Evolutionary conservation across 1,140 invertebrate genomes (phyloP).

Genomic region (Papilio dardanus): DNA sequence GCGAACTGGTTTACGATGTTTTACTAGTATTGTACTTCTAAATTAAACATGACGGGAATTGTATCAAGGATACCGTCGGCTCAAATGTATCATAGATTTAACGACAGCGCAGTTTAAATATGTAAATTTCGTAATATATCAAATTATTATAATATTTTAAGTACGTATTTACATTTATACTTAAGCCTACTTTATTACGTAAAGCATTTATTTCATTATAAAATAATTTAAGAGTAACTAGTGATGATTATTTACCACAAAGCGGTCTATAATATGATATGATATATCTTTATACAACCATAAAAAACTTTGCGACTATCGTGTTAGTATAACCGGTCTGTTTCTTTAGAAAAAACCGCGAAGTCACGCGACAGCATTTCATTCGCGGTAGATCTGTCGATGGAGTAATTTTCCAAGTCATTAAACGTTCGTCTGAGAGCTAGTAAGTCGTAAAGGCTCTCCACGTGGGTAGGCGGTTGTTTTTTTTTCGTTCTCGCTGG

Average conservation of each 20-base stretch:
- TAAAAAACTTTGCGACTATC: constrained; percentile 6
- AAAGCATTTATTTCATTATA: neutral
- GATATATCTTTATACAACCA: constrained; percentile 2
- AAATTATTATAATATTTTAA: neutral
- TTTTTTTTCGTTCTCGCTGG: constrained; percentile 63
- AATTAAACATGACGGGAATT: neutral
- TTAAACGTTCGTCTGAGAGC: constrained; percentile 66
- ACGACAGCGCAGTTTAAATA: too few species aligned
- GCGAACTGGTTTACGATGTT: constrained; percentile 7
- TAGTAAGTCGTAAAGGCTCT: constrained; percentile 55
- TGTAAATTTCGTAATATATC: neutral
- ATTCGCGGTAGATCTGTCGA: constrained; percentile 45
- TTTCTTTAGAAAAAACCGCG: constrained; percentile 12
- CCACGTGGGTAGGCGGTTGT: constrained; percentile 64
- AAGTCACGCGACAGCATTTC: constrained; percentile 29
- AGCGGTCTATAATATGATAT: neutral
- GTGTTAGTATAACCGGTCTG: constrained; percentile 18
- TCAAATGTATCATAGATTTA: neutral
- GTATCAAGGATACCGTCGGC: neutral
- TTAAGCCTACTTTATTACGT: neutral
- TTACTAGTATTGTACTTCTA: constrained; percentile 32
- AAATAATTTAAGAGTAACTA: neutral
- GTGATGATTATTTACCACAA: neutral
- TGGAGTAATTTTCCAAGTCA: constrained; percentile 71
- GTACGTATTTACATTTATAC: neutral